Evolutionary conservation across 2,113 vertebrate species (phyloP), one percentile per base, ranked within the genome.

Genomic region (Pardalotus punctatus): DNA sequence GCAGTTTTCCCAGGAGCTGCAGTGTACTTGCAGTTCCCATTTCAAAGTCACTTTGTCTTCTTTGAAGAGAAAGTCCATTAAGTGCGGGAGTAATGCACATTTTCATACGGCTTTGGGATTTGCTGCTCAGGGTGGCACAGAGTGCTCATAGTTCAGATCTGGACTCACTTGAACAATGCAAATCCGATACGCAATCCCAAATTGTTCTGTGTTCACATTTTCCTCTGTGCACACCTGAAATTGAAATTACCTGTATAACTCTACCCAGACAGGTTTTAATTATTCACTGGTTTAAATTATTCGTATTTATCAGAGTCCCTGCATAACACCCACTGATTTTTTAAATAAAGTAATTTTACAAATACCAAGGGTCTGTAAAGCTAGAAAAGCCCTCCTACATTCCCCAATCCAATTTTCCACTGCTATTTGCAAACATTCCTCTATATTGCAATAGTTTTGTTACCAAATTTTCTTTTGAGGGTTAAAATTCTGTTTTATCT

Each of bases 211-310:
- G 2, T 20, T 71, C 45, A 48, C 24, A 22, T 61, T 85, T 67
- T 40, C 40, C 88, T 77, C 54, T 60, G 50, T 21, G 35, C 42
- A 24, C 31, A 83, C 45, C 42, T 81, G 86, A 86, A 50, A 70
- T 36, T 83, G 83, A 91, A 90, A 65, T 67, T 76, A 64, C 71
- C 36, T 25, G 13, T 16, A 47, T 47, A 83, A 76, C 42, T 73
- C 33, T 84, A 89, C n/a, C 22, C 17, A 53, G 42, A 47, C 20
- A 67, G 15, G 29, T 60, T 90, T 90, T 82, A 95, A 85, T 90
- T 94, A 88, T 90, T 86, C 50, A 60, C 42, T 83, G 19, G 15
- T 81, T 93, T 93, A n/a, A 70, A 84, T 61, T 86, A 89, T 83
- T 86, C 40, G 33, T 65, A 62, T 83, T 88, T 88, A 56, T 14